Percentiles rank a stretch among this genome's conserved stretches.
Evolutionary conservation across 1,140 invertebrate genomes (phyloP).

Genomic region (Augochlora pura): DNA sequence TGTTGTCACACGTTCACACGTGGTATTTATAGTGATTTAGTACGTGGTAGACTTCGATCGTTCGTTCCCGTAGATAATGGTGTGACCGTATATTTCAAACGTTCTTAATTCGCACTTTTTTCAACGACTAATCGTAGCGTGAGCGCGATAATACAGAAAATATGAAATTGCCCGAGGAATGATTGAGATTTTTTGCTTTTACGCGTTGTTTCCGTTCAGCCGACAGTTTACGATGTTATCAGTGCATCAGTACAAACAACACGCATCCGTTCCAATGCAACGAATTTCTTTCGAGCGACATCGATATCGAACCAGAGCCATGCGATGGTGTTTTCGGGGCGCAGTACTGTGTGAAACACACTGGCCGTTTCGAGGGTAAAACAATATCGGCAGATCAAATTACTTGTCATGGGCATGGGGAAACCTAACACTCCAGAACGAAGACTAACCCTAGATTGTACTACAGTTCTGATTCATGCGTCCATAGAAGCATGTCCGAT

Average conservation of each 20-base stretch:
- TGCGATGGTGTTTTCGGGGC: slow-evolving; percentile 92
- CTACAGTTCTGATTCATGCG: neutral
- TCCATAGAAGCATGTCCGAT: slow-evolving; percentile 2
- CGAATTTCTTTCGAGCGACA: slow-evolving; percentile 88
- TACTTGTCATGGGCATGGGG: neutral
- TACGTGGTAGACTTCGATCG: neutral
- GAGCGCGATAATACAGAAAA: neutral
- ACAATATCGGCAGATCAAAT: slow-evolving; percentile 36
- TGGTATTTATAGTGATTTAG: neutral
- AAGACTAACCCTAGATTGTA: slow-evolving; percentile 15
- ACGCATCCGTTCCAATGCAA: slow-evolving; percentile 91
- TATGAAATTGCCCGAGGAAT: too few species aligned
- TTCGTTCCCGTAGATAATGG: neutral
- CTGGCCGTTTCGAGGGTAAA: slow-evolving; percentile 95
- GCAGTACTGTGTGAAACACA: slow-evolving; percentile 95
- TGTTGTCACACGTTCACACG: neutral
- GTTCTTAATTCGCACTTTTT: too few species aligned
- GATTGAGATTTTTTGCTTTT: slow-evolving; percentile 28
- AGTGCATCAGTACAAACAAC: slow-evolving; percentile 91
- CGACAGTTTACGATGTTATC: slow-evolving; percentile 89
- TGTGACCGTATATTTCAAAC: neutral
- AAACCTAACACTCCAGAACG: slow-evolving; percentile 10
- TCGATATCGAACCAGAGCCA: slow-evolving; percentile 84
- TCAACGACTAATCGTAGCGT: neutral
- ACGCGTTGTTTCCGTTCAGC: slow-evolving; percentile 78